phyloP scores from a whole-genome alignment of 2,797 vertebrate species.

The Phataginus tetradactyla region DNA sequence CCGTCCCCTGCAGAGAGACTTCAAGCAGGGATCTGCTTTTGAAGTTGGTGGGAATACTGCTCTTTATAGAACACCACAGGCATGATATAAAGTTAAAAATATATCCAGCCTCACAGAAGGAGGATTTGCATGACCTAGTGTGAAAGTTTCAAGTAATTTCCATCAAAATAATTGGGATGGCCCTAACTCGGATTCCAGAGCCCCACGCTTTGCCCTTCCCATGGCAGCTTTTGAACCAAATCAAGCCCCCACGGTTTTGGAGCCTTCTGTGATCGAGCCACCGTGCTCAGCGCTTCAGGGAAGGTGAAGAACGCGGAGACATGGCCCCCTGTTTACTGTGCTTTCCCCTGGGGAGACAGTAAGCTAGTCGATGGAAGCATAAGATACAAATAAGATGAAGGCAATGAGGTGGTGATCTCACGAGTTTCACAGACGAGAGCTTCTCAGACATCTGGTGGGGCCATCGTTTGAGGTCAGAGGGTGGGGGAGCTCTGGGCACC shows the following conservation, averaged over 20 bases:
- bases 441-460: neutral
- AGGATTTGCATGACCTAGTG: neutral
- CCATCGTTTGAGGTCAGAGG: neutral
- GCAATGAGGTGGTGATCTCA: neutral
- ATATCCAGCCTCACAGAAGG: neutral
- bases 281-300: neutral
- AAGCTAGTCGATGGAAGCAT: neutral
- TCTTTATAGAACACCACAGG: constrained; percentile 18
- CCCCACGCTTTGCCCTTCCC: neutral
- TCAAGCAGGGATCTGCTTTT: constrained; percentile 69
- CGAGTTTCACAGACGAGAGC: neutral
- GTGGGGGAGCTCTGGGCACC: neutral
- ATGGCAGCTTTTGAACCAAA: neutral
- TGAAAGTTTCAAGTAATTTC: constrained; percentile 33
- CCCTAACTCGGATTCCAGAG: constrained; percentile 20
- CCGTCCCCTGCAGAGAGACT: neutral
- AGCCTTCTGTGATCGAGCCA: neutral
- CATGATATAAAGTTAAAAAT: constrained; percentile 44
- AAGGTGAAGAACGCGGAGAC: neutral
- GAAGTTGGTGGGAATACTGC: constrained; percentile 66
- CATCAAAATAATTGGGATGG: neutral
- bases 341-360: too few relatives aligned
- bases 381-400: neutral
- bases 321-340: neutral
- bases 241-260: neutral